Percentiles rank a stretch among this genome's conserved stretches.
These are phyloP conservation scores for Tinea trinotella DNA, from an alignment of 2,888 invertebrate genomes.

Conservation along the genomic window DNA sequence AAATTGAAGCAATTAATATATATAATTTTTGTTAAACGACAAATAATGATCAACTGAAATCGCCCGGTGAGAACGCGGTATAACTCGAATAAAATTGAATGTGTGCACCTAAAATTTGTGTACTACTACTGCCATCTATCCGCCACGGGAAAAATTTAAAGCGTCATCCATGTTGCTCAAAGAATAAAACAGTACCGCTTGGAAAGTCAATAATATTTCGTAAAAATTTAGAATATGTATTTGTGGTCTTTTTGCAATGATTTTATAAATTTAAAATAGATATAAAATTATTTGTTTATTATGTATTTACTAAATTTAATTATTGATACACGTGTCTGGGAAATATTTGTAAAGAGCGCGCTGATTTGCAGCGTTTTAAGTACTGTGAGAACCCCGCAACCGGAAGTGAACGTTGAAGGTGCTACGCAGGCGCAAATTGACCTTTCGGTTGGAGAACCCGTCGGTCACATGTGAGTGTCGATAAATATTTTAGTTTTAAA, in stretches of 20 bases:
- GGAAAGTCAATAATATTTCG: not conserved
- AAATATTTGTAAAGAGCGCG: conserved; percentile 55
- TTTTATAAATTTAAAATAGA: not conserved
- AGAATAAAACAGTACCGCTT: not conserved
- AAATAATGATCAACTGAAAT: too few relatives aligned
- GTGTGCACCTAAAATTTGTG: too few relatives aligned
- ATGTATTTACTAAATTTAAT: too few relatives aligned
- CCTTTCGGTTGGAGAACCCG: conserved; percentile 90
- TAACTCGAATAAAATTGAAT: too few relatives aligned
- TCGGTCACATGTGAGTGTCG: conserved; percentile 92
- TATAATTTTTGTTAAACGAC: too few relatives aligned
- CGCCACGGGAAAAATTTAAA: too few relatives aligned
- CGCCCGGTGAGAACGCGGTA: too few relatives aligned
- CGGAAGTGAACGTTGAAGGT: conserved; percentile 72
- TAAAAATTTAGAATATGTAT: too few relatives aligned
- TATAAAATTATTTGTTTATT: not conserved
- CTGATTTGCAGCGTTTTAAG: conserved; percentile 45
- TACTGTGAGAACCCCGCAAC: conserved; percentile 67
- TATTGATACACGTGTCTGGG: too few relatives aligned
- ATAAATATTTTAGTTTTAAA: conserved; percentile 71
- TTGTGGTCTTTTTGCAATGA: not conserved
- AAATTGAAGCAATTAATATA: too few relatives aligned
- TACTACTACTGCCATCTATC: conserved; percentile 1
- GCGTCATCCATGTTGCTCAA: not conserved
- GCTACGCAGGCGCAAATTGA: conserved; percentile 80